These are phyloP conservation scores for Mongoloraphidia duomilia DNA, from an alignment of 2,888 invertebrate species.

Conservation along the genomic window DNA sequence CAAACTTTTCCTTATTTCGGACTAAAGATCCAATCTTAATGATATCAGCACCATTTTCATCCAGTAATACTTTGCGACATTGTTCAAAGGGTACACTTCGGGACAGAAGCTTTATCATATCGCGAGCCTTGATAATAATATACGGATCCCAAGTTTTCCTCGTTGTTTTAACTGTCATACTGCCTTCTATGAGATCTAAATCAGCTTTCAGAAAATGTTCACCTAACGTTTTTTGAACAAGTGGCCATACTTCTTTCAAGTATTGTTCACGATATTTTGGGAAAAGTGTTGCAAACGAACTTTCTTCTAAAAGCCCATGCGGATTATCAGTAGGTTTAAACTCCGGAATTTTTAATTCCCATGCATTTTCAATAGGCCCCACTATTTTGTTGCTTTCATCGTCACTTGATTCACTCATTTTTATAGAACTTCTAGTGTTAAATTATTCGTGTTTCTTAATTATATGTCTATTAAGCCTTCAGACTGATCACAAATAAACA, in stretches of 20 bases:
- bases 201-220: constrained; percentile 74
- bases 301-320: constrained; percentile 77
- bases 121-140: constrained; percentile 89
- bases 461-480: too few species aligned
- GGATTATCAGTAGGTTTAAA: constrained; percentile 85
- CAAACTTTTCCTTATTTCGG: constrained; percentile 82
- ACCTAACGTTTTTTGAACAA: constrained; percentile 72
- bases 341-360: constrained; percentile 72
- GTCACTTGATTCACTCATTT: constrained; percentile 19
- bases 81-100: constrained; percentile 96
- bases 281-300: constrained; percentile 91
- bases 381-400: constrained; percentile 24
- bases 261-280: constrained; percentile 97
- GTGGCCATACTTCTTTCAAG: constrained; percentile 86
- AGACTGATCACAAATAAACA: too few species aligned
- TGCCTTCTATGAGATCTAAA: constrained; percentile 84
- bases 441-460: too few species aligned
- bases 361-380: constrained; percentile 68
- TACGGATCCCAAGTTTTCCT: constrained; percentile 98
- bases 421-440: neutral
- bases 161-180: constrained; percentile 88
- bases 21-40: constrained; percentile 91
- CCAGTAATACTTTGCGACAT: constrained; percentile 71
- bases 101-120: constrained; percentile 87
- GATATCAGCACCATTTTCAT: constrained; percentile 87